Base-by-base conservation (phyloP, 2,797 vertebrate genomes). In the Melanotaenia trifasciata region DNA sequence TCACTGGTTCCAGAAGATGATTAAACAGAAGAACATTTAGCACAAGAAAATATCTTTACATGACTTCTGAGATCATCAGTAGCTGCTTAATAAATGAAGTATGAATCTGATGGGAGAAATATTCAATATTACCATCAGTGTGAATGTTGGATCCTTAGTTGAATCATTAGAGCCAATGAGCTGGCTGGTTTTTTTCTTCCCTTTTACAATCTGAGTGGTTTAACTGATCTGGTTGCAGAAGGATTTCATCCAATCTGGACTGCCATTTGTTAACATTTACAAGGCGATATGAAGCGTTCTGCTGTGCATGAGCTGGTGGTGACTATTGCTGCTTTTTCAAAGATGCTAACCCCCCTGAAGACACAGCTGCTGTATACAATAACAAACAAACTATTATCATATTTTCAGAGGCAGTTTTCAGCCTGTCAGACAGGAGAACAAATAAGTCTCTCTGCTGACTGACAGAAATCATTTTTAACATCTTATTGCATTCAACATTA, bases 301-400 rank as follows among this genome's bases (percentile, higher is more conserved):
- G 69, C 65, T 74, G 78, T 20, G 71, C 33, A 9, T 36, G 75
- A 83, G 70, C 65, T 32, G 70, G 22, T 32, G 75, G 33, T 69
- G 65, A 67, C 71, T 76, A 75, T 81, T 79, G 11, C 64, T 69
- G 54, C 61, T 73, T 78, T 59, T 60, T 70, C 59, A 45, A 81
- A 81, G 63, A 68, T 53, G 63, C 70, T 70, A 53, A 69, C 58
- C 72, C 80, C 79, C 71, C 76, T 8, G 26, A 67, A 85, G 70
- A 59, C 79, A 36, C 84, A 82, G 81, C 85, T 86, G 78, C 8
- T 84, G 60, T 78, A 58, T 66, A 84, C 73, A 73, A 79, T 74
- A 84, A 80, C 79, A 86, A 85, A 80, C 79, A 78, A 66, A 28
- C 72, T 64, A 72, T 84, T 87, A 73, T 80, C 80, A 83, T 74